Base-by-base conservation (phyloP, 2,888 invertebrate species). In the Platypus cylindrus region DNA sequence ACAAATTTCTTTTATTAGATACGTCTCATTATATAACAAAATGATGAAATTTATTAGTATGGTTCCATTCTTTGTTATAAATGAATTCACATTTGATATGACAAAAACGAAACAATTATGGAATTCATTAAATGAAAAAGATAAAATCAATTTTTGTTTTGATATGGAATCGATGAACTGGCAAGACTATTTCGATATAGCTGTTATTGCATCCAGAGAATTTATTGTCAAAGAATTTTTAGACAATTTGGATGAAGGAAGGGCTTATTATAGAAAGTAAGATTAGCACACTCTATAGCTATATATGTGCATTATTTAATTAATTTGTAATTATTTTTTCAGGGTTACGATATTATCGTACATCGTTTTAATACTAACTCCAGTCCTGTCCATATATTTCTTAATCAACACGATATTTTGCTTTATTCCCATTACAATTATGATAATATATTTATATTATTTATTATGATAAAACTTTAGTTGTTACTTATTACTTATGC, bases 311-410 rank as follows among this genome's bases (percentile, higher is more conserved):
- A n/a, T n/a, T n/a, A n/a, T n/a, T 29, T 9, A 30, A 20, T 16
- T 24, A 25, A n/a, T 32, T 65, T 20, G 20, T 20, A 13, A 27
- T 16, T 18, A 18, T 4, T 11, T 17, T 30, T 30, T 16, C 15
- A 30, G 30, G 18, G 13, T 30, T 9, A 18, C 30, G n/a, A 17
- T 30, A n/a, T 3, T 30, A 3, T 20, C 17, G 4, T 8, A 30
- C 17, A 9, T 18, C 9, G 2, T 8, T 17, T 3, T 30, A 7
- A 2, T n/a, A 11, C 3, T 18, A 17, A 17, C 12, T 17, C 7
- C 18, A 30, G 11, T 8, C 3, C 18, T 30, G n/a, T n/a, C 17
- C 3, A 17, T 8, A 5, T 30, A 30, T 17, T 30, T 18, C 13
- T 12, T 16, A 3, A 4, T 30, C 9, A 30, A 30, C 3, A 11